phyloP scores from a whole-genome alignment of 2,888 invertebrate species.

The Furcula furcula region DNA sequence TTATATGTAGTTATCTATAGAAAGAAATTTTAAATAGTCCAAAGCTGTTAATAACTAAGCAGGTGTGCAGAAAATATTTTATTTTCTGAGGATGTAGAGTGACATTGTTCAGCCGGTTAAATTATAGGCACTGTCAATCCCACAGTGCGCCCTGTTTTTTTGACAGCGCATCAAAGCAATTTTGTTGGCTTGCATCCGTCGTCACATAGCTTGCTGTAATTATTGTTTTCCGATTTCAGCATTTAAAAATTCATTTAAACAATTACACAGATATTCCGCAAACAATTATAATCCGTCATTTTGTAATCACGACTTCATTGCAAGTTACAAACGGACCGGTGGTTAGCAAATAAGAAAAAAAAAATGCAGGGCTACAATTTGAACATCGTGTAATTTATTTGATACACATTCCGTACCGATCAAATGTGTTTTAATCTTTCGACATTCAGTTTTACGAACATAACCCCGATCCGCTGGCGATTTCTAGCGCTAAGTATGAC shows the following conservation, averaged over 20 bases:
- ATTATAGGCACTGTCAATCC: slow-evolving; percentile 49
- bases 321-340: background rate
- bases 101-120: slow-evolving; percentile 74
- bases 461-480: slow-evolving; percentile 25
- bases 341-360: slow-evolving; percentile 4
- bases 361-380: slow-evolving; percentile 25
- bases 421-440: slow-evolving; percentile 38
- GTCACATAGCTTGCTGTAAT: slow-evolving; percentile 34
- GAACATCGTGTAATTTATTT: slow-evolving; percentile 32
- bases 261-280: background rate
- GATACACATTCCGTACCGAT: slow-evolving; percentile 42
- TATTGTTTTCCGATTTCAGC: slow-evolving; percentile 16
- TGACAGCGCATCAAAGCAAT: slow-evolving; percentile 53
- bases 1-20: too few relatives aligned
- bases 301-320: slow-evolving; percentile 1
- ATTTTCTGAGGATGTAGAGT: slow-evolving; percentile 62
- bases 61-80: slow-evolving; percentile 57
- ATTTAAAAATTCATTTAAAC: background rate
- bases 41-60: slow-evolving; percentile 42
- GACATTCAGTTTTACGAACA: slow-evolving; percentile 31
- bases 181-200: slow-evolving; percentile 59
- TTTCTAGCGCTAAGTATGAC: slow-evolving; percentile 21
- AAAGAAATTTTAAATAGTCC: slow-evolving; percentile 29
- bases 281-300: slow-evolving; percentile 1
- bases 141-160: slow-evolving; percentile 63